Evolutionary conservation across 2,888 invertebrate species (phyloP).

Genomic region (Orchesellides sinensis): DNA sequence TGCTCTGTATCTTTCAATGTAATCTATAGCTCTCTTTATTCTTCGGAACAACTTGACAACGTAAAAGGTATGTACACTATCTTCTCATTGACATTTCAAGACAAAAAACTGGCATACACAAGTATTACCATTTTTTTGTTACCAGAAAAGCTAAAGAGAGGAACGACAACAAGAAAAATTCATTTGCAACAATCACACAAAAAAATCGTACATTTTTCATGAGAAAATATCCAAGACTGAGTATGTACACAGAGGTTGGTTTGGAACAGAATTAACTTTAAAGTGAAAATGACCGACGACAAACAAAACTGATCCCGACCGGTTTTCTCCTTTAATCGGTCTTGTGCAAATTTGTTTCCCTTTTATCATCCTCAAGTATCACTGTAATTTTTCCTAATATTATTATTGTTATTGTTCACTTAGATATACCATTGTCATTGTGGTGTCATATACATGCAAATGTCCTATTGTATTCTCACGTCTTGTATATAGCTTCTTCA

Average conservation of each 20-base stretch:
- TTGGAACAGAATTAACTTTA: background rate
- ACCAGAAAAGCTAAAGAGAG: too few relatives aligned
- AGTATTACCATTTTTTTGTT: too few relatives aligned
- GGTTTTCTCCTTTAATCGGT: conserved; percentile 28
- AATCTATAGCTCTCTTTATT: too few relatives aligned
- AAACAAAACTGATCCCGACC: background rate
- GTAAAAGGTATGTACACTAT: too few relatives aligned
- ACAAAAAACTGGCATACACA: too few relatives aligned
- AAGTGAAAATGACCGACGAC: background rate
- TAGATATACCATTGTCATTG: conserved; percentile 25
- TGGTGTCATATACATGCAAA: background rate
- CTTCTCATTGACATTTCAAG: too few relatives aligned
- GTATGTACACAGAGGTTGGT: background rate
- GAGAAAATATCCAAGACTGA: background rate
- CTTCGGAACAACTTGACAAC: too few relatives aligned
- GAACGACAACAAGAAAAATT: conserved; percentile 52
- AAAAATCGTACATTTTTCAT: conserved; percentile 41
- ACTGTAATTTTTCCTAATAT: background rate
- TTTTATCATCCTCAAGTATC: conserved; percentile 10
- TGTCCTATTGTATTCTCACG: background rate
- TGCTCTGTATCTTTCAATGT: too few relatives aligned
- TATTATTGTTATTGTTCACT: conserved; percentile 14
- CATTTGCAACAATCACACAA: conserved; percentile 41
- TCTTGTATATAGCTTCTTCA: too few relatives aligned
- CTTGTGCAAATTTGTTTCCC: conserved; percentile 41